A percentile compares a stretch with the other conserved stretches of the same genome.
These are phyloP conservation scores for Ectemnius lituratus DNA, from an alignment of 2,888 invertebrate species.

Conservation along the genomic window DNA sequence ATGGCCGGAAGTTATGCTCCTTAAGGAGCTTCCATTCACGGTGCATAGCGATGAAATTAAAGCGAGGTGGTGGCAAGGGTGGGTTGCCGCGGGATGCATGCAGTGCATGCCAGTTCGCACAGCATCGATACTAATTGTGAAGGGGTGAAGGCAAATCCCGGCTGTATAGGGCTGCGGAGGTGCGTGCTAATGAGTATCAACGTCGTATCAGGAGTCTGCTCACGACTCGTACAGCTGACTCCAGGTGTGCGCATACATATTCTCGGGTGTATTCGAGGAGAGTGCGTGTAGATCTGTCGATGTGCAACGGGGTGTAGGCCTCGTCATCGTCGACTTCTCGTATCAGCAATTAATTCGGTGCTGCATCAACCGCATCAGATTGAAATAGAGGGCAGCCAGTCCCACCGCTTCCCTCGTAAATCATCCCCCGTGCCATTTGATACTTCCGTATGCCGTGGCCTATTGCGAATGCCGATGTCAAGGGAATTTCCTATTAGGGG, in stretches of 20 bases:
- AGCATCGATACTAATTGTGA: slow-evolving; percentile 4
- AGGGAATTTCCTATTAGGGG: slow-evolving; percentile 63
- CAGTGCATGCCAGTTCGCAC: neutral
- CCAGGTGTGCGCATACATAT: no score
- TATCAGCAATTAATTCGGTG: slow-evolving; percentile 60
- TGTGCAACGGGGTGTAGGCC: neutral
- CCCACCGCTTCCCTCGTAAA: slow-evolving; percentile 50
- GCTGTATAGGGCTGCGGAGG: neutral
- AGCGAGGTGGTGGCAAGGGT: neutral
- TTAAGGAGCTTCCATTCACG: neutral
- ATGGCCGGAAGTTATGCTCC: neutral
- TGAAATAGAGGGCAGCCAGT: slow-evolving; percentile 49
- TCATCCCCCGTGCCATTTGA: slow-evolving; percentile 60
- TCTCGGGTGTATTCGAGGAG: no score
- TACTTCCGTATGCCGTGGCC: slow-evolving; percentile 58
- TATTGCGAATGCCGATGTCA: slow-evolving; percentile 62
- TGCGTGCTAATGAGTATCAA: slow-evolving; percentile 8
- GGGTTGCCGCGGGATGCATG: neutral
- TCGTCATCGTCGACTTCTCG: slow-evolving; percentile 53
- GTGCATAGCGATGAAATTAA: neutral
- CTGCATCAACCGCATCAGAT: slow-evolving; percentile 56
- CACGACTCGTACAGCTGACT: neutral
- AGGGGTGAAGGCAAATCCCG: slow-evolving; percentile 2
- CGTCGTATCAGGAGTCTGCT: neutral
- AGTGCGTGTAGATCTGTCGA: slow-evolving; percentile 29